Percentiles rank a stretch among this genome's conserved stretches.
Conservation (phyloP, 2,888 invertebrate species). For the Diadromus collaris region DNA sequence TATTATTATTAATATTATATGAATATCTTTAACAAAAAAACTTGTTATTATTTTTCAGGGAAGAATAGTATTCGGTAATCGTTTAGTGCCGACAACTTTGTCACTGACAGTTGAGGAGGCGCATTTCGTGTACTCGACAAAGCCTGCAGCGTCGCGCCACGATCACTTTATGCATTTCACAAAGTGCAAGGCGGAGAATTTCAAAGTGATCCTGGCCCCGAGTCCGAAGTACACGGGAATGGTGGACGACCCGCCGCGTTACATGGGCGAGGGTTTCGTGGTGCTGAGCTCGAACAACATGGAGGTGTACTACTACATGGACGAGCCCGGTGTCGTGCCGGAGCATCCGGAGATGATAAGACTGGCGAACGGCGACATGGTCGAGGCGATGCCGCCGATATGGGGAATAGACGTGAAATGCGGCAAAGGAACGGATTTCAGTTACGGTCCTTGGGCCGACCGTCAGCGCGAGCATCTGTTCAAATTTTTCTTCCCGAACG, state of each 20-base stretch:
- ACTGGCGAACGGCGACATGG: slow-evolving; percentile 95
- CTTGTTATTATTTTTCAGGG: slow-evolving; percentile 82
- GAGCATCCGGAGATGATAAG: slow-evolving; percentile 94
- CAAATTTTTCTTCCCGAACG: slow-evolving; percentile 97
- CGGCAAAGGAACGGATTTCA: slow-evolving; percentile 96
- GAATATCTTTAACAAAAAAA: background rate
- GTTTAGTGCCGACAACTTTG: slow-evolving; percentile 95
- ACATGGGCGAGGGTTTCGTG: slow-evolving; percentile 99
- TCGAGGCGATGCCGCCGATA: slow-evolving; percentile 95
- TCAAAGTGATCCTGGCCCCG: slow-evolving; percentile 97
- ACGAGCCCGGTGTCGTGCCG: slow-evolving; percentile 96
- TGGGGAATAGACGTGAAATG: slow-evolving; percentile 98
- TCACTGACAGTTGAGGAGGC: slow-evolving; percentile 96
- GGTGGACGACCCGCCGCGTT: slow-evolving; percentile 96
- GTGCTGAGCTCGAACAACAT: slow-evolving; percentile 97
- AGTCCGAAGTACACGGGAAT: slow-evolving; percentile 97
- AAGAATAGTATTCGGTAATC: slow-evolving; percentile 96
- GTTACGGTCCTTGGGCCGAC: slow-evolving; percentile 99
- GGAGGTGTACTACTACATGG: slow-evolving; percentile 98
- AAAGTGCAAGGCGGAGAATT: slow-evolving; percentile 97
- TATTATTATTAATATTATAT: too few relatives aligned
- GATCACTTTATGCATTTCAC: slow-evolving; percentile 98
- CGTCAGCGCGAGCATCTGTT: slow-evolving; percentile 97
- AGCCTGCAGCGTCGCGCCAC: slow-evolving; percentile 95
- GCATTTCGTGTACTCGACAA: slow-evolving; percentile 96